phyloP scores from a whole-genome alignment of 2,797 vertebrate genomes.

The Syndactyla subalaris region DNA sequence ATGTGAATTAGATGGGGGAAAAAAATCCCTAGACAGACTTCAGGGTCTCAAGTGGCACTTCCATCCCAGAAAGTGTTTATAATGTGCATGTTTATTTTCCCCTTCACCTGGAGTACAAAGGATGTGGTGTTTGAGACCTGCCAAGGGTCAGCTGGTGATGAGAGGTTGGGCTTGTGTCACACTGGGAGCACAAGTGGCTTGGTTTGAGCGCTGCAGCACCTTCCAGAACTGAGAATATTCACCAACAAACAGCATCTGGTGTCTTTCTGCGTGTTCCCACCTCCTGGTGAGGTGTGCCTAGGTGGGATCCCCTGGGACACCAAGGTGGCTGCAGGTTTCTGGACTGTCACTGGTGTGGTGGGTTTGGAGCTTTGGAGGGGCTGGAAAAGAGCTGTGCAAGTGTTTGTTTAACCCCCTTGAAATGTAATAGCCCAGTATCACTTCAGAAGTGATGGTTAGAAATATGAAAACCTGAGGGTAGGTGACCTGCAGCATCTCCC shows the following conservation, averaged over 20 bases:
- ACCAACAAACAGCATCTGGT: not conserved
- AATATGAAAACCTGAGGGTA: accelerated
- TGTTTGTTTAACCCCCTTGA: accelerated
- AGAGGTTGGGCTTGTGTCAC: not conserved
- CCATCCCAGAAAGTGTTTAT: not conserved
- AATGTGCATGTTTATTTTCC: not conserved
- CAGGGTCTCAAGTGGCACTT: not conserved
- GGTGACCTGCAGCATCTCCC: not conserved
- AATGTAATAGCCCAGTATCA: accelerated
- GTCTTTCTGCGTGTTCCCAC: not conserved
- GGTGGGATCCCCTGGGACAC: not conserved
- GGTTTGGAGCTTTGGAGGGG: not conserved
- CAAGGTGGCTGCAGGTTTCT: not conserved
- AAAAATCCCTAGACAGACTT: not conserved
- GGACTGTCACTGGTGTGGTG: not conserved
- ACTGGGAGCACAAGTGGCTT: not conserved
- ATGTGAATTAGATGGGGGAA: not conserved
- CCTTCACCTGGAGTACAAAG: not conserved
- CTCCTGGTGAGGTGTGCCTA: not conserved
- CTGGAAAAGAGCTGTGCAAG: not conserved
- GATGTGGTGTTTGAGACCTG: not conserved
- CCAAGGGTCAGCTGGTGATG: not conserved
- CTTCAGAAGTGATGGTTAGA: not conserved
- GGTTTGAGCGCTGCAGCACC: not conserved
- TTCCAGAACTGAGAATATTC: not conserved